Percentiles rank a stretch among this genome's conserved stretches.
Evolutionary conservation across 1,140 invertebrate genomes (phyloP).

Genomic region (Melitaea cinxia): DNA sequence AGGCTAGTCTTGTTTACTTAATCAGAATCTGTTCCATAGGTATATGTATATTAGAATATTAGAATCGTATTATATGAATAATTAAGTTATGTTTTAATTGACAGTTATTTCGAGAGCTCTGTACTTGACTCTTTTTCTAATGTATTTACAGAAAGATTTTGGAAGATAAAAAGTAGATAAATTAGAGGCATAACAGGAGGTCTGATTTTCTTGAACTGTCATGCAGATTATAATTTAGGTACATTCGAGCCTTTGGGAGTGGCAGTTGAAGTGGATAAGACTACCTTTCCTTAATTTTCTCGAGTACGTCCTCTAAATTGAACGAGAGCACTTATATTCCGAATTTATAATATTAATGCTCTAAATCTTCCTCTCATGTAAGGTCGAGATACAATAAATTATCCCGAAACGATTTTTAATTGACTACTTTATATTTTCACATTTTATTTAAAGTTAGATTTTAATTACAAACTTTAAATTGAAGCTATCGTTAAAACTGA

Average conservation of each 20-base stretch:
- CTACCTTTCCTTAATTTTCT: slow-evolving; percentile 76
- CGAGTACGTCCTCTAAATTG: slow-evolving; percentile 67
- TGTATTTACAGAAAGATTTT: slow-evolving; percentile 1
- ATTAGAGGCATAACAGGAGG: slow-evolving; percentile 6
- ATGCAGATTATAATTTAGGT: slow-evolving; percentile 32
- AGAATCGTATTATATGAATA: background rate
- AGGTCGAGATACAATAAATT: slow-evolving; percentile 58
- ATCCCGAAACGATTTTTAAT: slow-evolving; percentile 34
- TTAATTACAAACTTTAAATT: background rate
- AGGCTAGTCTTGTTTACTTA: too few relatives aligned
- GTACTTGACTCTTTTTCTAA: background rate
- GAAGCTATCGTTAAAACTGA: background rate
- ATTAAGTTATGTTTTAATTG: background rate
- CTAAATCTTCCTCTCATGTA: slow-evolving; percentile 64
- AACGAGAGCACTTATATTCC: slow-evolving; percentile 72
- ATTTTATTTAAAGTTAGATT: background rate
- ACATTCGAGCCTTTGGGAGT: slow-evolving; percentile 60
- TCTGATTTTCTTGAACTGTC: slow-evolving; percentile 27
- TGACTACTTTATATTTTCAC: slow-evolving; percentile 23
- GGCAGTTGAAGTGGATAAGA: slow-evolving; percentile 65
- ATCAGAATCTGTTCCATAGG: too few relatives aligned
- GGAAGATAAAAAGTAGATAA: background rate
- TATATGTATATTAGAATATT: background rate
- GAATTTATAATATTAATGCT: slow-evolving; percentile 78
- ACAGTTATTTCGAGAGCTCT: background rate